Conservation (phyloP, 1,140 invertebrate genomes). For the honey bee (Apis mellifera) region DNA sequence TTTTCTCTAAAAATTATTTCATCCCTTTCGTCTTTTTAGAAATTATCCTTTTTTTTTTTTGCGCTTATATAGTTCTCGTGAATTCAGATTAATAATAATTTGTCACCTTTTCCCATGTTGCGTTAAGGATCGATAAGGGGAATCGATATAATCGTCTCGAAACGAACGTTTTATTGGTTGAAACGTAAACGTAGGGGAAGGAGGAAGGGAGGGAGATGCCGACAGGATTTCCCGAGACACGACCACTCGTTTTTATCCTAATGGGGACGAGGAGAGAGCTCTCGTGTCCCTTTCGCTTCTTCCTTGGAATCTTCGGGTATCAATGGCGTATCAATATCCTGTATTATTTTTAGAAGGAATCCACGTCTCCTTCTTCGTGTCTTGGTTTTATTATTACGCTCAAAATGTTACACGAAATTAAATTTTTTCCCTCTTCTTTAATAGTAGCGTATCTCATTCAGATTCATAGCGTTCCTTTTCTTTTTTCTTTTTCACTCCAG, state of each 20-base stretch:
- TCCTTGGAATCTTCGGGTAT: neutral
- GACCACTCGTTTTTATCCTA: conserved; percentile 3
- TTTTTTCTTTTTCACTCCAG: too few species aligned
- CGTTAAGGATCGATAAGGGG: neutral
- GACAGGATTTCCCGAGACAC: conserved; percentile 16
- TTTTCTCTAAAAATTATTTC: too few species aligned
- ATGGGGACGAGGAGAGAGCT: neutral
- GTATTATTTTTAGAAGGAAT: conserved; percentile 22
- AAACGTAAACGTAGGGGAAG: neutral
- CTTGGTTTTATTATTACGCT: neutral
- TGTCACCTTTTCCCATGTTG: neutral
- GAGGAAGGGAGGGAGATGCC: neutral
- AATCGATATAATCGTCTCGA: neutral
- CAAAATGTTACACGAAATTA: too few species aligned
- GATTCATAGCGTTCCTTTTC: too few species aligned
- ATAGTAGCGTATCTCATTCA: too few species aligned
- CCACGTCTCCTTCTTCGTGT: neutral
- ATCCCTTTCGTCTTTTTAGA: too few species aligned
- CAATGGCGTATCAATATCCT: neutral
- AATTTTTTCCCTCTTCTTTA: neutral
- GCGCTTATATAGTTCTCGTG: neutral
- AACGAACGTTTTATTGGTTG: conserved; percentile 6
- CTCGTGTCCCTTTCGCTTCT: neutral
- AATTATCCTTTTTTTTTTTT: too few species aligned
- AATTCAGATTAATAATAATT: neutral